A percentile compares a stretch with the other conserved stretches of the same genome.
These are phyloP conservation scores for Pantherophis guttatus DNA, from an alignment of 2,113 vertebrate genomes.

Conservation along the genomic window DNA sequence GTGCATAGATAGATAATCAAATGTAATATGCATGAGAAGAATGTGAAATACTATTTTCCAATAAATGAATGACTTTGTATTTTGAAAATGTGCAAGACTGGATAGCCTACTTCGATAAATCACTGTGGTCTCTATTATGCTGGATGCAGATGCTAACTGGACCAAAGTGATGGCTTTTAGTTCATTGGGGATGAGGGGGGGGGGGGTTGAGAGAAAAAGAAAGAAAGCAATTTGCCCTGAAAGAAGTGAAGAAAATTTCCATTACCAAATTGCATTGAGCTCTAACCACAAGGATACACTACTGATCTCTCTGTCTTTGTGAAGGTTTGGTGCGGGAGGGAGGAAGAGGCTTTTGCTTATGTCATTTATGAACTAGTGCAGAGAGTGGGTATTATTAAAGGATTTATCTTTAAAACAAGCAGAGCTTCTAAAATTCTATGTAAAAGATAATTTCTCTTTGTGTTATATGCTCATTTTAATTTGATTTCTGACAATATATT, in stretches of 20 bases:
- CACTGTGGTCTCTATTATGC: slow-evolving; percentile 7
- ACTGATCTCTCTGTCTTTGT: background rate
- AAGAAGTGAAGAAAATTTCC: slow-evolving; percentile 46
- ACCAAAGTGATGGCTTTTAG: slow-evolving; percentile 61
- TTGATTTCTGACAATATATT: slow-evolving; percentile 32
- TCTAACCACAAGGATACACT: background rate
- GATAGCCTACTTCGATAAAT: slow-evolving; percentile 30
- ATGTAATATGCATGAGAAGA: background rate
- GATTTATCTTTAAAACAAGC: slow-evolving; percentile 32
- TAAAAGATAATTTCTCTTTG: slow-evolving; percentile 29
- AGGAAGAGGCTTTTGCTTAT: slow-evolving; percentile 15
- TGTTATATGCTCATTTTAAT: slow-evolving; percentile 24
- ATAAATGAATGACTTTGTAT: slow-evolving; percentile 6
- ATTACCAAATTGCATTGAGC: slow-evolving; percentile 41
- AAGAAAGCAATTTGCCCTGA: slow-evolving; percentile 44
- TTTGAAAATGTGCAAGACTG: slow-evolving; percentile 12
- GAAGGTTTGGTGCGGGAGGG: background rate
- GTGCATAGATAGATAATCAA: slow-evolving; percentile 15
- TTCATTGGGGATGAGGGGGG: slow-evolving; percentile 46
- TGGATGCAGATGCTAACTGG: slow-evolving; percentile 46
- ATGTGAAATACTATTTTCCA: slow-evolving; percentile 3
- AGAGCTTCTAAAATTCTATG: slow-evolving; percentile 6
- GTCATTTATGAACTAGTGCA: slow-evolving; percentile 6
- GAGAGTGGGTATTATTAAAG: slow-evolving; percentile 6
- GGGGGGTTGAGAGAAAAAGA: background rate